Evolutionary conservation across 2,113 vertebrate genomes (phyloP), one percentile per base, ranked within the genome.

Genomic region (Fulmarus glacialis): DNA sequence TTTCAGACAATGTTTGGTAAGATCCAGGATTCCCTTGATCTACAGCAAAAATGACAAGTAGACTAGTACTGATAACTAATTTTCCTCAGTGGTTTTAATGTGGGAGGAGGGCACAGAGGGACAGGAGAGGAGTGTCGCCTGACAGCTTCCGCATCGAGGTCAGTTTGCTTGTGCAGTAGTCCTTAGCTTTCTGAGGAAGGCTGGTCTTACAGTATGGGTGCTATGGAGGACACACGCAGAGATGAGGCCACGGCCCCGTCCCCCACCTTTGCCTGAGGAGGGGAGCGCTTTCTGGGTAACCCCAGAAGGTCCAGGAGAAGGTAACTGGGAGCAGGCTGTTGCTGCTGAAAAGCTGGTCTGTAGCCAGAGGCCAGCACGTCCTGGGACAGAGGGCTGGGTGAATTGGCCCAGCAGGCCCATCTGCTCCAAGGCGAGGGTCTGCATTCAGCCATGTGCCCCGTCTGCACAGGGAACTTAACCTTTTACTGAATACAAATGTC

Each of bases 201-300:
- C 47, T 55, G 82, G 4, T 67, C 60, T 67, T 1, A 0, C 0
- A 2, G 38, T 0, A 0, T 40, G 68, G 64, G 21, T 58, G 59
- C 19, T 17, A 15, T 1, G 16, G 38, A 27, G 32, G 9, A 17
- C 0, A 1, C 10, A 21, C 1, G 2, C 38, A 63, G 56, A 71
- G 12, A 17, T 12, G 29, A 71, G 42, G 38, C 22, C 47, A 79
- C 45, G 36, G 21, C 19, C 16, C 59, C 48, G 34, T 67, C 8
- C 24, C 17, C 2, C 15, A 15, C 16, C 30, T 48, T 47, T 45
- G 15, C 21, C 16, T 24, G 40, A 73, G 64, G 27, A 90, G 8
- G 15, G 19, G 11, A 43, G 4, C 0, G 0, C 29, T 84, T 60
- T 81, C 30, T 29, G 40, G 32, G 18, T 32, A 50, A 56, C 30